Percentiles rank a stretch among this genome's conserved stretches.
Evolutionary conservation across 2,888 invertebrate genomes (phyloP).

Genomic region (Campoletis raptor): DNA sequence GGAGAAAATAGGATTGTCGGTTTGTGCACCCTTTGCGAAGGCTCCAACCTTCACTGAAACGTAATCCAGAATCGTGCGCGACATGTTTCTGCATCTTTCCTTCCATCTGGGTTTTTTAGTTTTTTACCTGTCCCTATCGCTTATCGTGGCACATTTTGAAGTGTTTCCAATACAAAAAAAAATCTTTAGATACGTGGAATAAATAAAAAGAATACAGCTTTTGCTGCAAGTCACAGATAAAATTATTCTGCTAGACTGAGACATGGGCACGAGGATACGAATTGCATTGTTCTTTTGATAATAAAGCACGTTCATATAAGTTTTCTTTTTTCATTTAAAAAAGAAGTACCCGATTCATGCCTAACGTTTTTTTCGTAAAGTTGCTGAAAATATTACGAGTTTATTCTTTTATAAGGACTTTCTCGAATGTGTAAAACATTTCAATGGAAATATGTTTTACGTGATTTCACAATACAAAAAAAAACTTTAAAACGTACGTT

Average conservation of each 20-base stretch:
- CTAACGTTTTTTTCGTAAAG: background rate
- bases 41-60: conserved; percentile 30
- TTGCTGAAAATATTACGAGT: background rate
- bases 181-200: conserved; percentile 11
- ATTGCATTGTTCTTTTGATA: background rate
- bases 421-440: background rate
- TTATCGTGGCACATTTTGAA: conserved; percentile 5
- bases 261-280: background rate
- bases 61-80: conserved; percentile 49
- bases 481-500: background rate
- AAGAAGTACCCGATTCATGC: background rate
- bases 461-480: background rate
- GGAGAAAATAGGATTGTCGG: conserved; percentile 54
- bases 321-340: background rate
- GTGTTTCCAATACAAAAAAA: conserved; percentile 4
- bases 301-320: background rate
- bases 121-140: background rate
- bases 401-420: background rate
- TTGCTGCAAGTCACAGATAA: too few species aligned
- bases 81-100: conserved; percentile 33
- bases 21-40: conserved; percentile 18
- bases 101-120: conserved; percentile 3
- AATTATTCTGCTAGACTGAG: background rate
- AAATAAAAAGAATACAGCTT: background rate
- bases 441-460: background rate